phyloP scores from a whole-genome alignment of 2,797 vertebrate genomes.

The Phylloscopus collybita region DNA sequence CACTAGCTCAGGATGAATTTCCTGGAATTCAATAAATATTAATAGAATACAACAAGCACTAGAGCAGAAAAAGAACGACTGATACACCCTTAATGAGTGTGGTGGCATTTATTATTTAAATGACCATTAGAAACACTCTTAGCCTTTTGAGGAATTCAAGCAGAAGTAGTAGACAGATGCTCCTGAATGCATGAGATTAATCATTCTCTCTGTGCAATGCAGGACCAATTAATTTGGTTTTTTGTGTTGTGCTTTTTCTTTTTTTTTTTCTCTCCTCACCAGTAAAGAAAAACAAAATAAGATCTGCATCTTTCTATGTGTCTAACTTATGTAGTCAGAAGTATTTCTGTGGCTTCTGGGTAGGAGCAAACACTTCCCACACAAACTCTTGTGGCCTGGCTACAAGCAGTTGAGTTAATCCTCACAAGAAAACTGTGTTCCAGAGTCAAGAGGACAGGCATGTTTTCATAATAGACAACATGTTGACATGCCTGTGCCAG shows the following conservation, averaged over 20 bases:
- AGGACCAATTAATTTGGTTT: background rate
- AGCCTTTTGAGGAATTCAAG: constrained; percentile 56
- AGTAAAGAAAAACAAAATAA: constrained; percentile 17
- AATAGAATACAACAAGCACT: constrained; percentile 65
- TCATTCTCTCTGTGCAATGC: background rate
- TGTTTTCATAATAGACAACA: background rate
- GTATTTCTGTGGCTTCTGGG: background rate
- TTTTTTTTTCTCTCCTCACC: background rate
- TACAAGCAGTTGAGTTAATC: background rate
- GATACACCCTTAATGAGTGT: constrained; percentile 55
- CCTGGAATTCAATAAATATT: constrained; percentile 69
- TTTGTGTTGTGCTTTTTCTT: background rate
- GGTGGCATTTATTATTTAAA: constrained; percentile 73
- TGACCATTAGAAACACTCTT: constrained; percentile 62
- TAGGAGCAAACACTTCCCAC: background rate
- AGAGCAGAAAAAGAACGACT: constrained; percentile 45
- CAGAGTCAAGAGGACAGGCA: background rate
- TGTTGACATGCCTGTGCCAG: background rate
- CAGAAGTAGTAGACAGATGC: constrained; percentile 46
- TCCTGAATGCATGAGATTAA: constrained; percentile 33
- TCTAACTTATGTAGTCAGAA: background rate
- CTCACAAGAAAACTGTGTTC: background rate
- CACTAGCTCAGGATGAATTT: constrained; percentile 35
- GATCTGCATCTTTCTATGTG: background rate
- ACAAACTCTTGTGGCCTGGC: background rate